Evolutionary conservation across 2,113 vertebrate species (phyloP).

Genomic region (Chunga burmeisteri): DNA sequence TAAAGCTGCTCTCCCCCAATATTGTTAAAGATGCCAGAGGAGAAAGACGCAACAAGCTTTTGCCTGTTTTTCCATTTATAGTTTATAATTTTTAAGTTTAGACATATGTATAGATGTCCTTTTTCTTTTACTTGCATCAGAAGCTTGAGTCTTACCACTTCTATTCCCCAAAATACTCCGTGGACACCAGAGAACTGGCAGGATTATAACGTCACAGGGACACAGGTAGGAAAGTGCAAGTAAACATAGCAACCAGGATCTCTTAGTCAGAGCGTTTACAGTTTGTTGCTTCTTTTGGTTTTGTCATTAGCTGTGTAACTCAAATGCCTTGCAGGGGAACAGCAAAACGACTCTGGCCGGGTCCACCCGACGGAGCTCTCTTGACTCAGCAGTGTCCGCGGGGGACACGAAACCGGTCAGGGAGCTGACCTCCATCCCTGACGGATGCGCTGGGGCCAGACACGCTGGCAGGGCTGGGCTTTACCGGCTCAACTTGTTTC

Average conservation of each 20-base stretch:
- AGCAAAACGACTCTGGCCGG: fast-evolving
- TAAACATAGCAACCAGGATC: not conserved
- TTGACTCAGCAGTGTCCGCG: not conserved
- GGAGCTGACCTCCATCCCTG: not conserved
- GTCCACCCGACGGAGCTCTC: not conserved
- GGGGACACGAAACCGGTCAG: fast-evolving
- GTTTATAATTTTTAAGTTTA: not conserved
- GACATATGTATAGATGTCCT: not conserved
- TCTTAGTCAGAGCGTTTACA: not conserved
- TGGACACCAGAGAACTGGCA: not conserved
- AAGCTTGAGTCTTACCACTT: not conserved
- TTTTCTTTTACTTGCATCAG: not conserved
- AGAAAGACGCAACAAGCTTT: not conserved
- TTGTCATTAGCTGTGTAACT: not conserved
- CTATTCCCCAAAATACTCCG: not conserved
- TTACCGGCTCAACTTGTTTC: not conserved
- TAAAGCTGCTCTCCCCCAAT: not conserved
- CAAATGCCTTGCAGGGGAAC: not conserved
- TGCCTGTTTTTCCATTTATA: not conserved
- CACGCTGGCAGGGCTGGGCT: not conserved
- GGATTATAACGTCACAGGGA: not conserved
- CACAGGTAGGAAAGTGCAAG: not conserved
- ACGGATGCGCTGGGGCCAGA: not conserved
- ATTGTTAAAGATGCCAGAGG: not conserved
- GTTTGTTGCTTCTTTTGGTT: not conserved